These are phyloP conservation scores for Hydroisotoma schaefferi DNA, from an alignment of 2,888 invertebrate genomes.

Conservation along the genomic window DNA sequence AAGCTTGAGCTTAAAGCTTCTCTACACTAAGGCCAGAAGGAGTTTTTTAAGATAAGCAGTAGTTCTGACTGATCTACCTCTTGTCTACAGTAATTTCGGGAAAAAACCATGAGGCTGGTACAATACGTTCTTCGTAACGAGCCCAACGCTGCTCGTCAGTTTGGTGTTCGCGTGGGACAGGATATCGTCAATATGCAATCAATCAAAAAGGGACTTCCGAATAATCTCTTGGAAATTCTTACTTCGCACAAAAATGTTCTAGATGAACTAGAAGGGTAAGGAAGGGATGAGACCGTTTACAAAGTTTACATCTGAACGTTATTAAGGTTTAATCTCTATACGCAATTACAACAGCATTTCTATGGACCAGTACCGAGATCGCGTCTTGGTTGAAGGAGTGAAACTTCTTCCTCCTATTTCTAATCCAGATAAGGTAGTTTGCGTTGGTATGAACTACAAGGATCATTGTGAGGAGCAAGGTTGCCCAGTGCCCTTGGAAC, in stretches of 20 bases:
- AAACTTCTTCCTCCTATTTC: constrained; percentile 68
- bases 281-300: neutral
- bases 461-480: constrained; percentile 84
- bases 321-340: neutral
- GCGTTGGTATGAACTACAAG: constrained; percentile 79
- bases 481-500: constrained; percentile 66
- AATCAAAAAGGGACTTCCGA: constrained; percentile 59
- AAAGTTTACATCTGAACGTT: neutral
- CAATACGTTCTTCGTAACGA: constrained; percentile 34
- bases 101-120: constrained; percentile 47
- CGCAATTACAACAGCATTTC: constrained; percentile 5
- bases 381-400: constrained; percentile 57
- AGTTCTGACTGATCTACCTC: no score
- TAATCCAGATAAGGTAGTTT: constrained; percentile 77
- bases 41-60: no score
- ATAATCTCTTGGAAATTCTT: constrained; percentile 58
- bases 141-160: neutral
- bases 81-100: no score
- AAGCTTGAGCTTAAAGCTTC: no score
- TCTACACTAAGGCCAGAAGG: no score
- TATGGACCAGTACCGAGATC: constrained; percentile 13
- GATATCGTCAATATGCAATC: constrained; percentile 65
- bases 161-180: constrained; percentile 54
- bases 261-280: constrained; percentile 59
- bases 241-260: constrained; percentile 55